Conservation (phyloP, 2,113 vertebrate genomes). For the Gallinago media region DNA sequence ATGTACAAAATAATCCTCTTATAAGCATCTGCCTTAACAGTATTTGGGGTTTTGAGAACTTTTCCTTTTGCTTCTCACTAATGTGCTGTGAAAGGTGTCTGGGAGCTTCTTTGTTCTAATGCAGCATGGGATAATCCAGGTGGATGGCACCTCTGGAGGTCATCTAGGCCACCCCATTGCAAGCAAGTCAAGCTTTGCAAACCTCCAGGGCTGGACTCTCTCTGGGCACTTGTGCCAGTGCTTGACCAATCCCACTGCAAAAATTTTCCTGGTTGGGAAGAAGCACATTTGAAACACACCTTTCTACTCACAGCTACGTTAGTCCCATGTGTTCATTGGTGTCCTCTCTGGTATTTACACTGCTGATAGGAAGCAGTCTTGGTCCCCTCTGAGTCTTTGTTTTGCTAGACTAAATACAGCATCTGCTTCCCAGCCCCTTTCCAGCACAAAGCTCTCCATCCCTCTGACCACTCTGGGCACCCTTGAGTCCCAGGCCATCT, state of each 20-base stretch:
- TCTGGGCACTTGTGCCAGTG: background rate
- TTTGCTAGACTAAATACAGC: background rate
- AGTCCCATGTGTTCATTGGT: background rate
- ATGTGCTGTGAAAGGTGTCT: background rate
- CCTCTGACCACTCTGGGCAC: background rate
- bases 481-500: background rate
- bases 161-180: background rate
- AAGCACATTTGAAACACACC: background rate
- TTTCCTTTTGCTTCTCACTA: background rate
- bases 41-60: background rate
- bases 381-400: background rate
- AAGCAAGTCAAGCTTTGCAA: background rate
- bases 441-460: background rate
- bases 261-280: background rate
- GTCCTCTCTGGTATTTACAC: background rate
- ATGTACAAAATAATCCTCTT: background rate
- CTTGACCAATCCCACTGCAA: background rate
- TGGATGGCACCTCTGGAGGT: background rate
- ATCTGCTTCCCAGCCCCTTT: background rate
- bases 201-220: background rate
- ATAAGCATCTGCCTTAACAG: background rate
- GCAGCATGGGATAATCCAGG: background rate
- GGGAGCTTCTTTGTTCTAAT: background rate
- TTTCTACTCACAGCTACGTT: background rate
- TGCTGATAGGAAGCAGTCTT: background rate